Evolutionary conservation across 2,888 invertebrate genomes (phyloP).

Genomic region (Dastarcus helophoroides): DNA sequence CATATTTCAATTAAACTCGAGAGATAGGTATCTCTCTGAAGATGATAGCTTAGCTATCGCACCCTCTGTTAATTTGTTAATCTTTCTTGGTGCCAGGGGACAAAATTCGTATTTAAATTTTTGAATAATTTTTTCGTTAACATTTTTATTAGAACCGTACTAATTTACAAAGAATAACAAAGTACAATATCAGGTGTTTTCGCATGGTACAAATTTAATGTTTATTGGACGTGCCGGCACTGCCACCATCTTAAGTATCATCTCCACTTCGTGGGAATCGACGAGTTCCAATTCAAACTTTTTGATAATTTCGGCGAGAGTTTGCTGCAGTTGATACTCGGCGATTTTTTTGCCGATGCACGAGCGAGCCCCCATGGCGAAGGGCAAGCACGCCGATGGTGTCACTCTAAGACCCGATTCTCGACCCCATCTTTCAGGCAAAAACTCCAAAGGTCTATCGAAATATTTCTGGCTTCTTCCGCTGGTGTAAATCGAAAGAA

Average conservation of each 20-base stretch:
- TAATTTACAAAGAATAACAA: too few relatives aligned
- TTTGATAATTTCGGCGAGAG: slow-evolving; percentile 47
- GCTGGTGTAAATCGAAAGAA: slow-evolving; percentile 77
- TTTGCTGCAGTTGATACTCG: slow-evolving; percentile 58
- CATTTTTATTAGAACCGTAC: too few relatives aligned
- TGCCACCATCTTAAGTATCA: slow-evolving; percentile 48
- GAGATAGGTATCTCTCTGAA: too few relatives aligned
- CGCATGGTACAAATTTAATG: too few relatives aligned
- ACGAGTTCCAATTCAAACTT: slow-evolving; percentile 42
- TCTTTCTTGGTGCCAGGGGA: too few relatives aligned
- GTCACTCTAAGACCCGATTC: slow-evolving; percentile 28
- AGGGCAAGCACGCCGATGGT: slow-evolving; percentile 57
- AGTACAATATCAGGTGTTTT: too few relatives aligned
- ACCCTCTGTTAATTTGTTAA: too few relatives aligned
- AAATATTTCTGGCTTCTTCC: slow-evolving; percentile 64
- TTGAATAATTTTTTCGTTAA: too few relatives aligned
- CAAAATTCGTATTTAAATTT: too few relatives aligned
- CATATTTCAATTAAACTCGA: too few relatives aligned
- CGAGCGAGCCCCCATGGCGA: slow-evolving; percentile 70
- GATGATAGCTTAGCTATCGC: too few relatives aligned
- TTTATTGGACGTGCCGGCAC: slow-evolving; percentile 40
- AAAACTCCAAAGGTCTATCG: slow-evolving; percentile 52
- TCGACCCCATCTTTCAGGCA: slow-evolving; percentile 68
- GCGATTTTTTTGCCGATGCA: slow-evolving; percentile 78
- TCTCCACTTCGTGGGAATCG: slow-evolving; percentile 43